These are phyloP conservation scores for Shinisaurus crocodilurus DNA, from an alignment of 2,113 vertebrate genomes.

Conservation along the genomic window DNA sequence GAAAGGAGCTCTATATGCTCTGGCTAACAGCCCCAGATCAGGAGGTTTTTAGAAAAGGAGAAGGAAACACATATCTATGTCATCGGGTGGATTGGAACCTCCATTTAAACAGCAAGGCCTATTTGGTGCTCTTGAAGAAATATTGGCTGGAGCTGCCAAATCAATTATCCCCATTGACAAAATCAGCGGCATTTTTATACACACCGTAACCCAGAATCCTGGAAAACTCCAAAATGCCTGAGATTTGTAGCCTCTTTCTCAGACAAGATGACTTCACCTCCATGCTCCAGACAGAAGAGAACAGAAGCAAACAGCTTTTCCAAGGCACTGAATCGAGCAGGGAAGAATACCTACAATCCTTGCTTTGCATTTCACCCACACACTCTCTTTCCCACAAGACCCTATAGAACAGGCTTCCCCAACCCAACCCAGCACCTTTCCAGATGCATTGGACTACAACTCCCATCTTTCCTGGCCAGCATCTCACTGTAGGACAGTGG, in stretches of 20 bases:
- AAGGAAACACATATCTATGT: not conserved
- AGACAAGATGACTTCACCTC: not conserved
- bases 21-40: not conserved
- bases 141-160: not conserved
- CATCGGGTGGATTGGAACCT: not conserved
- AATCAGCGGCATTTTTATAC: not conserved
- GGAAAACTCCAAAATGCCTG: not conserved
- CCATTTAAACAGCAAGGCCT: not conserved
- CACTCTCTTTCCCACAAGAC: no score
- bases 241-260: not conserved
- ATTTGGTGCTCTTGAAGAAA: not conserved
- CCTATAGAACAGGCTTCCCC: not conserved
- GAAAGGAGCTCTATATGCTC: not conserved
- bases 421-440: not conserved
- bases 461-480: not conserved
- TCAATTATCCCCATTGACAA: not conserved
- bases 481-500: no score
- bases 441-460: not conserved
- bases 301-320: no score
- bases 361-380: not conserved
- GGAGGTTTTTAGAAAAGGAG: not conserved
- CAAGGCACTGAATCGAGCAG: no score
- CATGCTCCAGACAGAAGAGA: not conserved
- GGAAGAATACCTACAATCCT: no score
- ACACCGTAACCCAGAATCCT: not conserved